phyloP scores from a whole-genome alignment of 2,888 invertebrate genomes.

The Cataglyphis albicans region DNA sequence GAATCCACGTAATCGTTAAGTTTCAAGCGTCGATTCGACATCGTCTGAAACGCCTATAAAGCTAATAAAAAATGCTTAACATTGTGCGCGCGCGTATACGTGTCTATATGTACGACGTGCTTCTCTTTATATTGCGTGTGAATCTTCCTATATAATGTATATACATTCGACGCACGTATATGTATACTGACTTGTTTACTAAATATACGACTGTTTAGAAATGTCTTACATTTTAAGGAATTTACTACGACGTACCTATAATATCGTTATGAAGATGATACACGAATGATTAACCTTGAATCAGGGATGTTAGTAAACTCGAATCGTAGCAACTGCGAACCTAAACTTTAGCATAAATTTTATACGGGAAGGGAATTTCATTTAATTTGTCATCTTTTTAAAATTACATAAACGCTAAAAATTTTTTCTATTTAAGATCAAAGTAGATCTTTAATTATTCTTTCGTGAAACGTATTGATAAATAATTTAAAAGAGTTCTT shows the following conservation, averaged over 20 bases:
- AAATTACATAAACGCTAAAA: constrained; percentile 2
- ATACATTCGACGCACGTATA: constrained; percentile 8
- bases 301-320: constrained; percentile 22
- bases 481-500: not conserved
- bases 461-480: not conserved
- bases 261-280: constrained; percentile 15
- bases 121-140: constrained; percentile 21
- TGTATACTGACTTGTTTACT: constrained; percentile 33
- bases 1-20: constrained; percentile 76
- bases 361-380: constrained; percentile 4
- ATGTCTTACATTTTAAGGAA: constrained; percentile 19
- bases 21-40: constrained; percentile 67
- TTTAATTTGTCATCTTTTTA: constrained; percentile 16
- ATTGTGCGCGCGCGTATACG: constrained; percentile 28
- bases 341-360: not conserved
- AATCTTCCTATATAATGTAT: constrained; percentile 17
- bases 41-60: constrained; percentile 46
- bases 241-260: constrained; percentile 21
- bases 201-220: constrained; percentile 32
- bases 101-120: constrained; percentile 20
- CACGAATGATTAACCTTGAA: constrained; percentile 1
- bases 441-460: not conserved
- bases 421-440: not conserved
- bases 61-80: constrained; percentile 51
- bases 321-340: constrained; percentile 1